Evolutionary conservation across 2,888 invertebrate species (phyloP).

Genomic region (Colostygia pectinataria): DNA sequence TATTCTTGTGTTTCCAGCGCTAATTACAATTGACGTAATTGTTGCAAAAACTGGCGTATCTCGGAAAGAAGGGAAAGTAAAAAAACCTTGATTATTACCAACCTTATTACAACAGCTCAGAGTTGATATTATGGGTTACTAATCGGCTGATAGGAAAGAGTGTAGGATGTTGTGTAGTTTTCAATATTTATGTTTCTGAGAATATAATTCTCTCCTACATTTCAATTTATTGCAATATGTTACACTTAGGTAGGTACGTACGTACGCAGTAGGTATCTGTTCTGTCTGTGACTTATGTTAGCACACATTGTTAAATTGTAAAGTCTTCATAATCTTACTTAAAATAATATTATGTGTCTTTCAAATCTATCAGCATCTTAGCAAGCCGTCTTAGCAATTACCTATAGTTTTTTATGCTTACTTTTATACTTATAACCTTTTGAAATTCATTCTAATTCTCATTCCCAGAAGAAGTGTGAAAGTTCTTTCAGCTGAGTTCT

Average conservation of each 20-base stretch:
- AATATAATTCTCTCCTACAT: slow-evolving; percentile 15
- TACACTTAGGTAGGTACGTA: too few relatives aligned
- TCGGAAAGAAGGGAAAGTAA: slow-evolving; percentile 12
- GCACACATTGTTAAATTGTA: too few relatives aligned
- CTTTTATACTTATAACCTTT: too few relatives aligned
- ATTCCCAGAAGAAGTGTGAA: slow-evolving; percentile 20
- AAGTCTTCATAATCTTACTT: too few relatives aligned
- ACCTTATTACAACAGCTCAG: slow-evolving; percentile 5
- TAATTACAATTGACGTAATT: slow-evolving; percentile 61
- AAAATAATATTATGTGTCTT: too few relatives aligned
- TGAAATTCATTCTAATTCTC: too few relatives aligned
- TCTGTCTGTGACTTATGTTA: too few relatives aligned
- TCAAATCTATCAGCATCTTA: too few relatives aligned
- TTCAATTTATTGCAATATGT: too few relatives aligned
- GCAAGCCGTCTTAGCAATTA: too few relatives aligned
- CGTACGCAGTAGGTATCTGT: too few relatives aligned
- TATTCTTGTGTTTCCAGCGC: slow-evolving; percentile 41
- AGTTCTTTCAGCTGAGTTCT: slow-evolving; percentile 22
- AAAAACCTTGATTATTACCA: background rate
- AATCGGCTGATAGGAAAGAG: slow-evolving; percentile 8
- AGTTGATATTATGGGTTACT: background rate
- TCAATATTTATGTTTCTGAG: slow-evolving; percentile 32
- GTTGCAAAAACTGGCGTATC: slow-evolving; percentile 33
- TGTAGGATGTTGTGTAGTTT: slow-evolving; percentile 16
- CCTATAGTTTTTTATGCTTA: too few relatives aligned